Evolutionary conservation across 23 tunicate species (phyloP), one percentile per base, ranked within the genome.

Genomic region (Clavelina lepadiformis): DNA sequence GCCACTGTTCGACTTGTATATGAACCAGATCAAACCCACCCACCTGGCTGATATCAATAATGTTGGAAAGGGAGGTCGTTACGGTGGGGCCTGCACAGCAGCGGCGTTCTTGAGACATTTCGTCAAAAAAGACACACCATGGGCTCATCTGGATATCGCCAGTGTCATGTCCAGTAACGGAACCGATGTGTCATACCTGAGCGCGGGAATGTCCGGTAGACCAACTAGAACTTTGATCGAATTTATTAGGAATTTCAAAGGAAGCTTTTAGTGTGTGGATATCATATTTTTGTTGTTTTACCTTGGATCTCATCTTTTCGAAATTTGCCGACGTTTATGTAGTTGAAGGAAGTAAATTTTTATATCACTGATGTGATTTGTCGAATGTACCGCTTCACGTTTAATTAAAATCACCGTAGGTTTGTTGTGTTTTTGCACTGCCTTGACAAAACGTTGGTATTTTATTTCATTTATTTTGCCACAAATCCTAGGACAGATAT

Each of bases 91-190:
- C 1, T 77, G 86, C 63, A 91, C 91, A 28, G 98, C 98, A 1
- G 98, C 98, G 3, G 91, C 91, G 0, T 91, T 91, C 53, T 59
- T 91, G 37, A 46, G 49, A 13, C 80, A 85, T 67, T 91, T 91
- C 31, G 62, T 91, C 33, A 63, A 73, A 31, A 50, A 38, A 28
- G 77, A 49, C 11, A 59, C 63, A 22, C 59, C 31, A 47, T 91
- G 92, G 92, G 80, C 75, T 23, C 98, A 91, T 72, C 37, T 91
- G 28, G 98, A 91, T 67, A 83, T 91, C 26, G 98, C 98, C 33
- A 82, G 92, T n/a, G 91, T 84, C 2, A 91, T 91, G 98, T 47
- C 44, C 3, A 91, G 66, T 52, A 77, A 61, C 23, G 76, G 64
- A 15, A 55, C 57, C n/a, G 81, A 75, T 33, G 28, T 29, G 18